These are phyloP conservation scores for Drosophila sechellia DNA, from an alignment of 1,140 invertebrate species.

Conservation along the genomic window DNA sequence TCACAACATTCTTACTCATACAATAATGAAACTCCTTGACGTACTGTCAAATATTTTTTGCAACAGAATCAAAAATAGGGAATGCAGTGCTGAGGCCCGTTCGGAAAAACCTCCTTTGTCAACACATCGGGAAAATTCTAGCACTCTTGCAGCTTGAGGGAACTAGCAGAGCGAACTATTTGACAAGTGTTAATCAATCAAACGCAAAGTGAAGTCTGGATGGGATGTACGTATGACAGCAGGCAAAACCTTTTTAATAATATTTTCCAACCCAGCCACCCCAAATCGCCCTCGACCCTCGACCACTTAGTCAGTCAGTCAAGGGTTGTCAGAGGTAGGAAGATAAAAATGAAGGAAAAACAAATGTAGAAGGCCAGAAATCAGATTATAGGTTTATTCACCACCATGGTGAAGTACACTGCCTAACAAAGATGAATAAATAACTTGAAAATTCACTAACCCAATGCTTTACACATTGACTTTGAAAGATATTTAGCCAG, in stretches of 20 bases:
- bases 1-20: neutral
- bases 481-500: too few species aligned
- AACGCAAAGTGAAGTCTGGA: conserved; percentile 40
- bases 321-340: conserved; percentile 54
- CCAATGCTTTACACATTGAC: too few species aligned
- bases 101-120: conserved; percentile 57
- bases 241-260: conserved; percentile 76
- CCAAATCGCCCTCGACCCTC: conserved; percentile 17
- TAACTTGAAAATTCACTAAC: neutral
- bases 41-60: conserved; percentile 62
- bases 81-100: conserved; percentile 55
- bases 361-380: conserved; percentile 39
- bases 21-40: conserved; percentile 12
- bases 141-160: conserved; percentile 10
- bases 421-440: neutral
- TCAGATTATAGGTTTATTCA: neutral
- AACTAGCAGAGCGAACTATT: conserved; percentile 56
- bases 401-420: neutral
- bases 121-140: conserved; percentile 46
- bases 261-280: conserved; percentile 50
- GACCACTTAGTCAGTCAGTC: conserved; percentile 20
- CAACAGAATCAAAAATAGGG: conserved; percentile 51
- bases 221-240: conserved; percentile 65
- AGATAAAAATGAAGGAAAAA: conserved; percentile 51
- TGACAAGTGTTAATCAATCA: conserved; percentile 79